Evolutionary conservation across 2,797 vertebrate species (phyloP), one percentile per base, ranked within the genome.

Genomic region (Xenops minutus): DNA sequence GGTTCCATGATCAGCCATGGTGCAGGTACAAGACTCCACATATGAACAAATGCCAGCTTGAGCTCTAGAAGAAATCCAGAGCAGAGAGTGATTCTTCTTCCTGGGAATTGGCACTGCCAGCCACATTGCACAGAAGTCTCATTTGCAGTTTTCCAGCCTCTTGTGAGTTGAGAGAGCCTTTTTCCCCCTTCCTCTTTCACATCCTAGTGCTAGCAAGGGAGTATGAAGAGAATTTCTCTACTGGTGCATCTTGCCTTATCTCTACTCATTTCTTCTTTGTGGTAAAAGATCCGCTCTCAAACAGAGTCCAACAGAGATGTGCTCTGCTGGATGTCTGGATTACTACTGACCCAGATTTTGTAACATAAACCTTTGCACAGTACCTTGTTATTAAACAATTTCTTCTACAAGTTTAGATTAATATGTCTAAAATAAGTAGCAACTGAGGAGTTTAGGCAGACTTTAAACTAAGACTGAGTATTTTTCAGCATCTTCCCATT

Each of bases 1-100:
- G 24, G 19, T 9, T 27, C 32, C 1, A 0, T 15, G 30, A 32
- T n/a, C 20, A 72, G 52, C 43, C 11, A 4, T 5, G 21, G 58
- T 64, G 22, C 29, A 46, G 39, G 29, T 30, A 59, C 29, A 39
- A 32, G 54, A 10, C 15, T n/a, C 19, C 37, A 39, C 1, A 10
- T 7, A 24, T 5, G 12, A 18, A 39, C 48, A 86, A 90, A 54
- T 26, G 12, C 11, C 54, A 72, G 30, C 8, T 34, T 41, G 51
- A 86, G 18, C 17, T 52, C 62, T 64, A 36, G 27, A 39, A 77
- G 52, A 15, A 84, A 88, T 49, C 7, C 32, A 23, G 39, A 26
- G 2, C n/a, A 63, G 11, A 73, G 16, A 44, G 7, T 4, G 8
- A 63, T 34, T 80, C 32, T 55, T 88, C 8, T 51, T 86, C 27